A percentile compares a stretch with the other conserved stretches of the same genome.
phyloP scores from a whole-genome alignment of 1,140 invertebrate species.

The Drosophila malerkotliana region DNA sequence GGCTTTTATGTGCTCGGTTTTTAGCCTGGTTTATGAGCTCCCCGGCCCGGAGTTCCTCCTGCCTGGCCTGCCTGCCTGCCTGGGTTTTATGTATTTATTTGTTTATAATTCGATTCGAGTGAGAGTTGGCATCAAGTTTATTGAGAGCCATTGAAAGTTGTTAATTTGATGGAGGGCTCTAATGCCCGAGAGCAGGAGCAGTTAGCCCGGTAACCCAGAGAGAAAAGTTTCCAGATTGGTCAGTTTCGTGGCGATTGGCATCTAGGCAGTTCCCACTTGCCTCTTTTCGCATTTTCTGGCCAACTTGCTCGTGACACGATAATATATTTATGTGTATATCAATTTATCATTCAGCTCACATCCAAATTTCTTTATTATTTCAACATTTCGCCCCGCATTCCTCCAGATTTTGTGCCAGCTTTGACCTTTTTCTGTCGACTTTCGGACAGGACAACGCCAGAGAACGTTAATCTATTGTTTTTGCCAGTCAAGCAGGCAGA shows the following conservation, averaged over 20 bases:
- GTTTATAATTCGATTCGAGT: conserved; percentile 77
- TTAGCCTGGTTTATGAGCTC: conserved; percentile 69
- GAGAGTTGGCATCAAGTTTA: conserved; percentile 30
- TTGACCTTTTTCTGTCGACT: conserved; percentile 45
- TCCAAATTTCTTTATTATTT: conserved; percentile 55
- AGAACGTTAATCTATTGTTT: conserved; percentile 75
- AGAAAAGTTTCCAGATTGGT: conserved; percentile 6
- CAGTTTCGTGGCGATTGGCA: conserved; percentile 24
- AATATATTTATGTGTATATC: conserved; percentile 45
- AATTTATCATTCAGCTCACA: conserved; percentile 41
- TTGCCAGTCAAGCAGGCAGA: conserved; percentile 61
- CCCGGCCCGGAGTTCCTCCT: conserved; percentile 14
- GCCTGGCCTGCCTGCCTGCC: background rate
- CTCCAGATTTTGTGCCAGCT: conserved; percentile 18
- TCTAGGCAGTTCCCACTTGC: background rate
- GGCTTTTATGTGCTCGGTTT: conserved; percentile 63
- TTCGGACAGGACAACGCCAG: conserved; percentile 44
- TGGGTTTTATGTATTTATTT: conserved; percentile 69
- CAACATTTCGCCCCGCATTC: conserved; percentile 8
- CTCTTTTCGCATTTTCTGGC: conserved; percentile 1
- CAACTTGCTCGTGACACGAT: conserved; percentile 19
- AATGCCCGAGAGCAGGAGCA: background rate
- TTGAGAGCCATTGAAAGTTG: conserved; percentile 28
- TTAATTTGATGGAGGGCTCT: conserved; percentile 14
- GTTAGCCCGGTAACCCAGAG: conserved; percentile 25